These are phyloP conservation scores for Campylorhamphus procurvoides DNA, from an alignment of 2,113 vertebrate species.

Conservation along the genomic window DNA sequence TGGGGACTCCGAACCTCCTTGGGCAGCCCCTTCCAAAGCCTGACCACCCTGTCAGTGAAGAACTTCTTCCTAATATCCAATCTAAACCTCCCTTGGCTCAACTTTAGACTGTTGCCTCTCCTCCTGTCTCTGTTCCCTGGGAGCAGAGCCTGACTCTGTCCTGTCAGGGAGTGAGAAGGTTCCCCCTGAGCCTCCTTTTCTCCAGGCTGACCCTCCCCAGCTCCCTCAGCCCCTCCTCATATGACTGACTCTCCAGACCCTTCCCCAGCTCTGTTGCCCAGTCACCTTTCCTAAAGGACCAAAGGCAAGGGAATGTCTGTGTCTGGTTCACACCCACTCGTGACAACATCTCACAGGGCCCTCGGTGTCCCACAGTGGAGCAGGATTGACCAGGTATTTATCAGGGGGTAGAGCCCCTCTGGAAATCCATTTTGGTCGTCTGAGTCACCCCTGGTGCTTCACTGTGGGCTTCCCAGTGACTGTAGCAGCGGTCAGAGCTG, in stretches of 20 bases:
- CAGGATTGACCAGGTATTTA: not conserved
- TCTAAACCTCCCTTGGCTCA: not conserved
- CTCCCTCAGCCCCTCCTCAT: not conserved
- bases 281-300: not conserved
- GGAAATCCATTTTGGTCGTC: not conserved
- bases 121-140: not conserved
- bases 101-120: no score
- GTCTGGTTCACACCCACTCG: not conserved
- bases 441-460: not conserved
- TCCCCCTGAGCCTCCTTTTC: not conserved
- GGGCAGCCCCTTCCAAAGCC: fast-evolving
- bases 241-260: not conserved
- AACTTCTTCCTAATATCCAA: not conserved
- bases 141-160: not conserved
- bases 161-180: not conserved
- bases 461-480: not conserved
- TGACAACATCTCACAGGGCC: not conserved
- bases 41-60: not conserved
- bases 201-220: not conserved
- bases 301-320: not conserved
- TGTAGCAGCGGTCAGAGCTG: not conserved
- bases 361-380: not conserved
- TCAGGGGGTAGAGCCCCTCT: not conserved
- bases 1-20: not conserved
- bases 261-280: not conserved